phyloP scores from a whole-genome alignment of 2,888 invertebrate species.

The Morpho helenor region DNA sequence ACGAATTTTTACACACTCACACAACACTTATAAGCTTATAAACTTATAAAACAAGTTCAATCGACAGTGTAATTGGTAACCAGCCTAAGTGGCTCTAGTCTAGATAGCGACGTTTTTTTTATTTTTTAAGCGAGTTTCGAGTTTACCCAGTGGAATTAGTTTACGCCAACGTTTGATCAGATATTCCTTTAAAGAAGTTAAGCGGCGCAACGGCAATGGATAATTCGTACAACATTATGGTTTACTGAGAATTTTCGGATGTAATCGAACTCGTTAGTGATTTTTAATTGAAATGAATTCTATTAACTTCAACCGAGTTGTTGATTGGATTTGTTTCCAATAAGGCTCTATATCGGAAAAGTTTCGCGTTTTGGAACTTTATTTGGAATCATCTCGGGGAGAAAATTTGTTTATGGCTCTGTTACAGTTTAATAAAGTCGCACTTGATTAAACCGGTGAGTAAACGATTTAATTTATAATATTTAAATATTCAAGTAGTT shows the following conservation, averaged over 20 bases:
- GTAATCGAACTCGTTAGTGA: conserved; percentile 45
- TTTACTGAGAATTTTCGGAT: conserved; percentile 42
- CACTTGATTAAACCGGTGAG: neutral
- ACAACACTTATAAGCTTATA: neutral
- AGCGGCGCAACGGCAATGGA: conserved; percentile 47
- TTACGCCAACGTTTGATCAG: conserved; percentile 73
- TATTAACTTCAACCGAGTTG: conserved; percentile 20
- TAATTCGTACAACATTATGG: conserved; percentile 51
- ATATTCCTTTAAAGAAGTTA: conserved; percentile 73
- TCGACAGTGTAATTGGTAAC: conserved; percentile 67
- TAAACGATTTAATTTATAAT: neutral
- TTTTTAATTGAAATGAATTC: conserved; percentile 34
- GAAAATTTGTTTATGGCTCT: neutral
- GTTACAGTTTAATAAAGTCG: neutral
- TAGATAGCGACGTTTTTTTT: conserved; percentile 55
- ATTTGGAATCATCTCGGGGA: neutral
- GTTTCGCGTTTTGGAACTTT: conserved; percentile 11
- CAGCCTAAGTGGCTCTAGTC: conserved; percentile 60
- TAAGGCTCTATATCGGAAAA: conserved; percentile 19
- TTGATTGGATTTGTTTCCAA: conserved; percentile 25
- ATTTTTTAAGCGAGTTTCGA: conserved; percentile 59
- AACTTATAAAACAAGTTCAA: conserved; percentile 39
- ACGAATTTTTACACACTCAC: too few relatives aligned
- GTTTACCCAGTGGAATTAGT: conserved; percentile 74
- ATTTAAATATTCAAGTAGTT: too few relatives aligned